Evolutionary conservation across 2,797 vertebrate species (phyloP).

Genomic region (Dallia pectoralis): DNA sequence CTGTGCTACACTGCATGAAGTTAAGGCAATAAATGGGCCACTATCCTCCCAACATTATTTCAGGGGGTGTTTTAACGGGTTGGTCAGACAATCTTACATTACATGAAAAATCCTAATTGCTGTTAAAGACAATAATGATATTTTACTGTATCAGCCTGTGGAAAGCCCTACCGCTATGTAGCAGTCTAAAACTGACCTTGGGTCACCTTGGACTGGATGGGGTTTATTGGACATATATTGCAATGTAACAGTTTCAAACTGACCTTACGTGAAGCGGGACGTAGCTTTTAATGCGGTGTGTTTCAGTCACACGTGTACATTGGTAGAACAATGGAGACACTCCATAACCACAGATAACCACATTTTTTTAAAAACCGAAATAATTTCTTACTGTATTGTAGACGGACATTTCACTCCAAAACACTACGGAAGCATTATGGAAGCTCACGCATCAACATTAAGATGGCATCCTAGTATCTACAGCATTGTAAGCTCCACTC

Average conservation of each 20-base stretch:
- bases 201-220: slow-evolving; percentile 12
- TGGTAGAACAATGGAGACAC: slow-evolving; percentile 51
- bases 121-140: slow-evolving; percentile 24
- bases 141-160: slow-evolving; percentile 30
- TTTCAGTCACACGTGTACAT: slow-evolving; percentile 43
- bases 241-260: slow-evolving; percentile 8
- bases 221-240: slow-evolving; percentile 4
- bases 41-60: slow-evolving; percentile 65
- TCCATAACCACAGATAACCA: slow-evolving; percentile 70
- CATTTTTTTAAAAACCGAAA: slow-evolving; percentile 5
- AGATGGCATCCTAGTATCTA: not conserved
- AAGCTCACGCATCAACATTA: not conserved
- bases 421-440: not conserved
- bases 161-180: slow-evolving; percentile 23
- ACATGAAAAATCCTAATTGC: slow-evolving; percentile 26
- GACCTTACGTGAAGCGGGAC: slow-evolving; percentile 15
- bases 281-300: slow-evolving; percentile 11
- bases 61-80: slow-evolving; percentile 38
- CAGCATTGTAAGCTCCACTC: not conserved
- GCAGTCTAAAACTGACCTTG: slow-evolving; percentile 26
- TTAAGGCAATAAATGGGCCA: slow-evolving; percentile 64
- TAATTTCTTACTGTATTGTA: slow-evolving; percentile 30
- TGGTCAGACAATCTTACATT: slow-evolving; percentile 10
- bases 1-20: slow-evolving; percentile 46
- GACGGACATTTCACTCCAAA: slow-evolving; percentile 28